Percentiles rank a stretch among this genome's conserved stretches.
phyloP scores from a whole-genome alignment of 2,113 vertebrate species.

The Rana temporaria region DNA sequence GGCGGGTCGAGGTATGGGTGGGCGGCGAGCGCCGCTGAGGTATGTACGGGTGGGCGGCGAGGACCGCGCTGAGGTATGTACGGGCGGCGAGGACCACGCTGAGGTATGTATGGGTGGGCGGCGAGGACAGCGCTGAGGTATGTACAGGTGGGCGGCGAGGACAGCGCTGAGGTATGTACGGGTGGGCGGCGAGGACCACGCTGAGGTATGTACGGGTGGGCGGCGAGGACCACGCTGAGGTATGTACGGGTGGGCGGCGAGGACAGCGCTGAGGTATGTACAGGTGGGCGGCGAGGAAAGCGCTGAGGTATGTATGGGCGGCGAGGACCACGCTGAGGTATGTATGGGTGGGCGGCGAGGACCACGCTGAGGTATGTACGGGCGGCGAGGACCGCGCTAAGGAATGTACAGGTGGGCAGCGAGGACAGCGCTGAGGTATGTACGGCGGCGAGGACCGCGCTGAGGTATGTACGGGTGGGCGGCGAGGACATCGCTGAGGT shows the following conservation, averaged over 20 bases:
- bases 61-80: too few relatives aligned
- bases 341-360: too few relatives aligned
- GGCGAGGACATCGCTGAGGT: too few relatives aligned
- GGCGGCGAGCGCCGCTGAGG: constrained; percentile 71
- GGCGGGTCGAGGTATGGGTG: constrained; percentile 73
- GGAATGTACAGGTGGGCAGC: too few relatives aligned
- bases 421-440: constrained; percentile 70
- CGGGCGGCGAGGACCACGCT: too few relatives aligned
- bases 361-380: constrained; percentile 68
- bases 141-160: too few relatives aligned
- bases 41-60: constrained; percentile 70
- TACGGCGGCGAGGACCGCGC: constrained; percentile 69
- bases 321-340: constrained; percentile 71
- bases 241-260: constrained; percentile 70
- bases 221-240: too few relatives aligned
- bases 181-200: constrained; percentile 71
- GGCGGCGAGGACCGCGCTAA: constrained; percentile 70
- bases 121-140: constrained; percentile 71
- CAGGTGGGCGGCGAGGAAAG: too few relatives aligned
- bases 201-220: too few relatives aligned
- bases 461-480: too few relatives aligned
- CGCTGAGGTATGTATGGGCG: constrained; percentile 69
- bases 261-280: too few relatives aligned
- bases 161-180: constrained; percentile 68
- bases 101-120: constrained; percentile 68